Conservation (phyloP, 2,797 vertebrate species). For the Carduelis carduelis region DNA sequence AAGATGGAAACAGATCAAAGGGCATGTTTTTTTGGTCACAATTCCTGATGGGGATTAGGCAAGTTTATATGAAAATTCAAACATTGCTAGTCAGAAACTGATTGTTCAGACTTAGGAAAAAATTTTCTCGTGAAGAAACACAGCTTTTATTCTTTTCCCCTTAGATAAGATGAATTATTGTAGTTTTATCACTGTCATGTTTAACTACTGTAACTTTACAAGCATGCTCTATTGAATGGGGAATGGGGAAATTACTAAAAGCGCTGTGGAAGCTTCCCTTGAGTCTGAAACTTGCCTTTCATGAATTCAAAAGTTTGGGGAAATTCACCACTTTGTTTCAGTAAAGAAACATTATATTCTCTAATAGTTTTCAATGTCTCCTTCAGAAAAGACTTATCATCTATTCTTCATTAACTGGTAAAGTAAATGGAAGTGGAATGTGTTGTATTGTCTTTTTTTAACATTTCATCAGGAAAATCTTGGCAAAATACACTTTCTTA, state of each 20-base stretch:
- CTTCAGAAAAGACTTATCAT: neutral
- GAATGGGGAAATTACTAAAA: neutral
- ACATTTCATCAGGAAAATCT: neutral
- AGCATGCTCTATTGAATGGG: neutral
- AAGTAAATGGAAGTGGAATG: neutral
- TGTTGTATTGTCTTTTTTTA: neutral
- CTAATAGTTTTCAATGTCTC: neutral
- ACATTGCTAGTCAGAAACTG: neutral
- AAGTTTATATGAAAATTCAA: constrained; percentile 8
- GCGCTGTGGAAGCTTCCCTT: neutral
- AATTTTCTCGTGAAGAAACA: neutral
- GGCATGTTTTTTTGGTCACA: neutral
- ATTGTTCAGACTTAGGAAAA: neutral
- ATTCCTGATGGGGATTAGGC: neutral
- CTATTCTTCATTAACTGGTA: neutral
- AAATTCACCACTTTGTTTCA: neutral
- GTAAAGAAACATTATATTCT: neutral
- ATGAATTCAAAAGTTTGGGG: neutral
- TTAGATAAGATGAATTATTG: neutral
- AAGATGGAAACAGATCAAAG: constrained; percentile 6
- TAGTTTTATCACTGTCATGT: neutral
- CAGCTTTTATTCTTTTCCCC: neutral
- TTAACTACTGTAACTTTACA: constrained; percentile 15
- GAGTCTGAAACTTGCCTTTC: neutral
- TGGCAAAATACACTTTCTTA: neutral